phyloP scores from a whole-genome alignment of 2,888 invertebrate species.

The Apantesis nais region DNA sequence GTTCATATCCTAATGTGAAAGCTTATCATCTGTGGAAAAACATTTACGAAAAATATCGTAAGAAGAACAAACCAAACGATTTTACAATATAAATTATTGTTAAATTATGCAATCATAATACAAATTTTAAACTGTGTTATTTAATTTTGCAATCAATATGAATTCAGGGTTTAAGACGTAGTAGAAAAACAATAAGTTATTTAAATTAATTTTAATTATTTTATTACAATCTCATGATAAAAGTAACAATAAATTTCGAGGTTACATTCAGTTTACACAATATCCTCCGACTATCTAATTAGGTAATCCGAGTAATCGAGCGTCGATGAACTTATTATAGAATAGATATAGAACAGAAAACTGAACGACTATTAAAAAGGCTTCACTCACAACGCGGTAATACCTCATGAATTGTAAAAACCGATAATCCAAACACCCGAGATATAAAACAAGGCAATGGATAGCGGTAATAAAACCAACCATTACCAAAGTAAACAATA shows the following conservation, averaged over 20 bases:
- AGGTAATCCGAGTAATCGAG: too few relatives aligned
- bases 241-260: too few relatives aligned
- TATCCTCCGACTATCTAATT: too few relatives aligned
- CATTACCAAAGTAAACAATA: slow-evolving; percentile 82
- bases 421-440: slow-evolving; percentile 61
- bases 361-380: neutral
- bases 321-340: too few relatives aligned
- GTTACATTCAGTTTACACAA: too few relatives aligned
- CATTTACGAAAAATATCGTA: slow-evolving; percentile 56
- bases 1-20: slow-evolving; percentile 55
- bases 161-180: neutral
- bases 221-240: too few relatives aligned
- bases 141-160: neutral
- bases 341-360: too few relatives aligned
- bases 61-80: slow-evolving; percentile 41
- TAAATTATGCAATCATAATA: neutral
- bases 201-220: too few relatives aligned
- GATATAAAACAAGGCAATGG: slow-evolving; percentile 72
- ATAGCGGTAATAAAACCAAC: slow-evolving; percentile 55
- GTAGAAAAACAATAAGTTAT: too few relatives aligned
- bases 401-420: slow-evolving; percentile 61
- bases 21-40: slow-evolving; percentile 61
- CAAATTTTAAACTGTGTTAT: too few relatives aligned
- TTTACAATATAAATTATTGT: slow-evolving; percentile 12
- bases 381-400: slow-evolving; percentile 35